phyloP scores from a whole-genome alignment of 1,140 invertebrate genomes.

The Dendroctonus ponderosae region DNA sequence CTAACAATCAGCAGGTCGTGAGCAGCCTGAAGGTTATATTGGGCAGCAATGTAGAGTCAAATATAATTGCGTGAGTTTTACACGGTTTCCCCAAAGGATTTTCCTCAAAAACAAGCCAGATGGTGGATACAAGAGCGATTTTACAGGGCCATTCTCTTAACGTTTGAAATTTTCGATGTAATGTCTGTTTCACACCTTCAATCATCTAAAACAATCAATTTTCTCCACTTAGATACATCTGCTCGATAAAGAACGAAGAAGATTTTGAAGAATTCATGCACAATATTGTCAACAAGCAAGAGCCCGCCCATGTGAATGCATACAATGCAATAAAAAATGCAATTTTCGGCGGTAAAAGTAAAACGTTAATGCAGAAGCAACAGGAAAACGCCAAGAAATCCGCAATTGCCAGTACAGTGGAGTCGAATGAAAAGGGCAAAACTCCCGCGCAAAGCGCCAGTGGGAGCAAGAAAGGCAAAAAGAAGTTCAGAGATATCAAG shows the following conservation, averaged over 20 bases:
- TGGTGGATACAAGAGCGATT: no score
- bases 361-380: constrained; percentile 3
- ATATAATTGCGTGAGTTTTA: constrained; percentile 33
- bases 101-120: no score
- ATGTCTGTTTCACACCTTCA: neutral
- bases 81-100: neutral
- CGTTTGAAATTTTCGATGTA: neutral
- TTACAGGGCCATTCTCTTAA: no score
- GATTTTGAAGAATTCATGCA: constrained; percentile 71
- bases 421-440: neutral
- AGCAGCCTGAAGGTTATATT: constrained; percentile 30
- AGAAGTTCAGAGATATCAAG: constrained; percentile 39
- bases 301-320: constrained; percentile 64
- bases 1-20: constrained; percentile 19
- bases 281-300: constrained; percentile 63
- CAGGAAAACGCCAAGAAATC: neutral
- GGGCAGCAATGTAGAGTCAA: constrained; percentile 35
- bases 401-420: neutral
- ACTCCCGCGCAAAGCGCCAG: constrained; percentile 4
- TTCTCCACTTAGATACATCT: constrained; percentile 57
- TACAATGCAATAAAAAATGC: constrained; percentile 62
- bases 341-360: constrained; percentile 44
- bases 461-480: constrained; percentile 43
- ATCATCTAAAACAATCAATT: no score
- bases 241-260: constrained; percentile 61